These are phyloP conservation scores for Polyodon spathula DNA, from an alignment of 2,113 vertebrate genomes.

Conservation along the genomic window DNA sequence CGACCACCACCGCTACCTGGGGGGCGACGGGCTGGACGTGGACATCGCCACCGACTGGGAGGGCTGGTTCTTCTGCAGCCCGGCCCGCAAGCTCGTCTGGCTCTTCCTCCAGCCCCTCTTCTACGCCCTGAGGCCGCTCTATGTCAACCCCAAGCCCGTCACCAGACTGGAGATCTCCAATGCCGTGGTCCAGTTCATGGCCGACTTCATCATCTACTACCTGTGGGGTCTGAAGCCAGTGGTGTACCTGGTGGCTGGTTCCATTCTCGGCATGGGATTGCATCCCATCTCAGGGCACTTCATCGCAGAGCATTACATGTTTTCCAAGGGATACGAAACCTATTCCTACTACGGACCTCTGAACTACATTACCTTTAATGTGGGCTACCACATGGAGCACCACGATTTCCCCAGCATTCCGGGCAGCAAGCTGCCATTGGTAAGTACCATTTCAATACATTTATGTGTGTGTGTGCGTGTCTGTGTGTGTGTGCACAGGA, in stretches of 20 bases:
- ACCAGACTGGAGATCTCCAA: slow-evolving; percentile 78
- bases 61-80: slow-evolving; percentile 91
- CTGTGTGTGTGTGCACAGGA: no score
- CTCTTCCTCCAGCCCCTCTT: slow-evolving; percentile 80
- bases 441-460: slow-evolving; percentile 49
- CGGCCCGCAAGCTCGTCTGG: slow-evolving; percentile 80
- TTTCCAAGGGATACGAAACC: slow-evolving; percentile 86
- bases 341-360: slow-evolving; percentile 93
- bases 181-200: slow-evolving; percentile 60
- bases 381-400: slow-evolving; percentile 94
- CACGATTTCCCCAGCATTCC: slow-evolving; percentile 97
- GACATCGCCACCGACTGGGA: slow-evolving; percentile 84
- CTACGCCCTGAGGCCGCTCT: slow-evolving; percentile 76
- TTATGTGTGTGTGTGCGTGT: no score
- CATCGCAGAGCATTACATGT: slow-evolving; percentile 97
- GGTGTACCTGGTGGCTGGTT: slow-evolving; percentile 77
- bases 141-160: slow-evolving; percentile 81
- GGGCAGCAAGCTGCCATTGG: slow-evolving; percentile 81
- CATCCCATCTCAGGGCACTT: slow-evolving; percentile 97
- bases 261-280: slow-evolving; percentile 79
- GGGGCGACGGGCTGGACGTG: slow-evolving; percentile 77
- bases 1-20: slow-evolving; percentile 93
- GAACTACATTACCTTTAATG: slow-evolving; percentile 92
- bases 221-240: slow-evolving; percentile 82
- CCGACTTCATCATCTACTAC: slow-evolving; percentile 59